phyloP scores from a whole-genome alignment of 1,140 invertebrate genomes.

The Atopsyche davidsoni region DNA sequence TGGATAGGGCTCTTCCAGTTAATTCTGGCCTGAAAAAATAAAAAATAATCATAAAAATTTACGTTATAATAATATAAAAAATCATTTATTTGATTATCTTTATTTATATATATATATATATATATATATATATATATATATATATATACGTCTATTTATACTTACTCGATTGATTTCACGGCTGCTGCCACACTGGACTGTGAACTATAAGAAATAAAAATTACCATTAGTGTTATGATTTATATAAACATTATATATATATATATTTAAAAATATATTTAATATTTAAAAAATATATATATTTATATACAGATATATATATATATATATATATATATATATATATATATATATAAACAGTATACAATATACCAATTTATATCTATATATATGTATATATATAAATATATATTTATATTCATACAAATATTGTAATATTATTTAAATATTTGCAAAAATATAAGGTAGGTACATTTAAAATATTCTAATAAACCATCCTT shows the following conservation, averaged over 20 bases:
- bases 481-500: no score
- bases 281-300: background rate
- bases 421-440: background rate
- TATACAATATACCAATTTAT: conserved; percentile 1
- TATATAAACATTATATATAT: conserved; percentile 2
- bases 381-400: conserved; percentile 1
- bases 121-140: background rate
- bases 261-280: conserved; percentile 2
- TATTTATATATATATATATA: conserved; percentile 8
- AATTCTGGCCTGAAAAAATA: no score
- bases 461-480: no score
- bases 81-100: background rate
- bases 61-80: background rate
- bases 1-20: no score
- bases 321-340: conserved; percentile 9
- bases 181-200: no score
- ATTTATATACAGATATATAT: conserved; percentile 2
- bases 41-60: background rate
- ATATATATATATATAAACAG: conserved; percentile 7
- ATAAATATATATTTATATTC: conserved; percentile 5
- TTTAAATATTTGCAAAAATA: no score
- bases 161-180: no score
- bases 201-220: no score
- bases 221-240: no score
- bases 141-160: background rate